These are phyloP conservation scores for Notolepis coatsorum DNA, from an alignment of 2,797 vertebrate species.

Conservation along the genomic window DNA sequence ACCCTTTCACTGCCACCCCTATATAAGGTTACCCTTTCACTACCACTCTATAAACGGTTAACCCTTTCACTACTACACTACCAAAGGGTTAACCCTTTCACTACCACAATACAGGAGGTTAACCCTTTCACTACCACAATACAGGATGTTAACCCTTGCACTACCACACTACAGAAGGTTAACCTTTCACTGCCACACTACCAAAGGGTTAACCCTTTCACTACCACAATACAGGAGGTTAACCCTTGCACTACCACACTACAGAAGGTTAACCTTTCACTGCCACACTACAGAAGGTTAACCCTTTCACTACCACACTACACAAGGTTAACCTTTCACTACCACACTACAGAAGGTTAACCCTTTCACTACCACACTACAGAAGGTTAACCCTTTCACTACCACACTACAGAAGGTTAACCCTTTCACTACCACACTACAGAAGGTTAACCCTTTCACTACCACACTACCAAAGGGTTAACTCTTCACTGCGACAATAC, in stretches of 20 bases:
- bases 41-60: constrained; percentile 20
- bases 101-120: constrained; percentile 32
- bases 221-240: constrained; percentile 32
- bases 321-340: constrained; percentile 37
- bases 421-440: constrained; percentile 36
- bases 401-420: constrained; percentile 36
- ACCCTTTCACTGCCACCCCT: too few relatives aligned
- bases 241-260: too few relatives aligned
- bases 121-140: too few relatives aligned
- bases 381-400: constrained; percentile 39
- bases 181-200: constrained; percentile 41
- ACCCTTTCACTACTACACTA: constrained; percentile 41
- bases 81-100: constrained; percentile 37
- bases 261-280: too few relatives aligned
- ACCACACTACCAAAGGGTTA: too few relatives aligned
- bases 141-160: too few relatives aligned
- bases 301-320: constrained; percentile 41
- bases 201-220: constrained; percentile 37
- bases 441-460: constrained; percentile 2
- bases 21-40: constrained; percentile 16
- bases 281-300: constrained; percentile 22
- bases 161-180: constrained; percentile 24
- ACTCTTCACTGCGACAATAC: constrained; percentile 22
- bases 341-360: constrained; percentile 31
- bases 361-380: too few relatives aligned